Evolutionary conservation across 2,797 vertebrate genomes (phyloP).

Genomic region (Megaceryle alcyon): DNA sequence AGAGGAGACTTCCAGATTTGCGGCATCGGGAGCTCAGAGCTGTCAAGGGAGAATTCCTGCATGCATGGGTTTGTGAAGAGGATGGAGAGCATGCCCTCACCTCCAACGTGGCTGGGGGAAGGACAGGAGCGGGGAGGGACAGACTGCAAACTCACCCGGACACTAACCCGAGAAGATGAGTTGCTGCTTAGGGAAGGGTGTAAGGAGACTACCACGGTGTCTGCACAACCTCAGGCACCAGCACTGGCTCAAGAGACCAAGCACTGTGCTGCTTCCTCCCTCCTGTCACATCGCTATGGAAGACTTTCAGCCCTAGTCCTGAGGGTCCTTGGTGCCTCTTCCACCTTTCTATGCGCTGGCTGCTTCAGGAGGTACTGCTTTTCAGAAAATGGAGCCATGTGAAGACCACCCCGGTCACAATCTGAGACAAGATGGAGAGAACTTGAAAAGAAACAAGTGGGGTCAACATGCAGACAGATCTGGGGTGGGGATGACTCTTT

Average conservation of each 20-base stretch:
- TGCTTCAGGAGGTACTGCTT: not conserved
- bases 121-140: not conserved
- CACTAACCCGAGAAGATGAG: not conserved
- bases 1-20: not conserved
- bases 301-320: not conserved
- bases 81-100: not conserved
- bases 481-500: conserved; percentile 67
- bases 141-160: not conserved
- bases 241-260: not conserved
- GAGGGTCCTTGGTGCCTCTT: not conserved
- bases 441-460: conserved; percentile 72
- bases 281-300: not conserved
- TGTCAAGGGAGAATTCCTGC: not conserved
- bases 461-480: conserved; percentile 59
- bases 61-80: not conserved
- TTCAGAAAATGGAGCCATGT: conserved; percentile 79
- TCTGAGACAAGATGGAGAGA: conserved; percentile 77
- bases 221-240: not conserved
- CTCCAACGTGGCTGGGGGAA: not conserved
- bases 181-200: not conserved
- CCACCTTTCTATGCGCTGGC: not conserved
- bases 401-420: conserved; percentile 71
- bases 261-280: not conserved
- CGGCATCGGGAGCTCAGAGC: not conserved
- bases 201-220: not conserved